phyloP scores from a whole-genome alignment of 2,113 vertebrate genomes.

The Python bivittatus region DNA sequence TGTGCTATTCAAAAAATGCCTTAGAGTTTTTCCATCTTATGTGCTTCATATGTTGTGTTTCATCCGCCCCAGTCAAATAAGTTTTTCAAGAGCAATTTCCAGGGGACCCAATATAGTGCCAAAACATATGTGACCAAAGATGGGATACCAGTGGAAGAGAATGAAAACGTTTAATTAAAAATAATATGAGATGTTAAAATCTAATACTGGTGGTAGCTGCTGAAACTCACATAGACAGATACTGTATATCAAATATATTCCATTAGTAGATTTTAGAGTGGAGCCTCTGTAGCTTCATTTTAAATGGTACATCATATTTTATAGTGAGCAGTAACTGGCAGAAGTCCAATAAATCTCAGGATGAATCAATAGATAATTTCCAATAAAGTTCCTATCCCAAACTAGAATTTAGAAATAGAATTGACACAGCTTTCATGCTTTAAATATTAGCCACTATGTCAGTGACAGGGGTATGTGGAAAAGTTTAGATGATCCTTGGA shows the following conservation, averaged over 20 bases:
- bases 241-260: constrained; percentile 36
- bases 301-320: constrained; percentile 9
- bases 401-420: background rate
- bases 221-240: constrained; percentile 50
- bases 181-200: constrained; percentile 62
- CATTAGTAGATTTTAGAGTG: constrained; percentile 37
- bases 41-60: constrained; percentile 48
- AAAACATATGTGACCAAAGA: constrained; percentile 57
- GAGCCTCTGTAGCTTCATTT: background rate
- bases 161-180: constrained; percentile 70
- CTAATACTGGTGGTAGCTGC: constrained; percentile 6
- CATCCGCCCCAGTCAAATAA: constrained; percentile 67
- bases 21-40: constrained; percentile 51
- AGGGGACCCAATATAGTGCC: constrained; percentile 72
- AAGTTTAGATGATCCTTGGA: background rate
- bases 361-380: background rate
- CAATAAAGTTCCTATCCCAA: background rate
- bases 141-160: constrained; percentile 61
- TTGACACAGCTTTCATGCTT: background rate
- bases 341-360: background rate
- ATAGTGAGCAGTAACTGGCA: background rate
- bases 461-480: background rate
- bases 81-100: constrained; percentile 69
- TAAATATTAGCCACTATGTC: background rate
- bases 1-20: constrained; percentile 6